Evolutionary conservation across 2,113 vertebrate genomes (phyloP).

Genomic region (Aphyosemion australe): DNA sequence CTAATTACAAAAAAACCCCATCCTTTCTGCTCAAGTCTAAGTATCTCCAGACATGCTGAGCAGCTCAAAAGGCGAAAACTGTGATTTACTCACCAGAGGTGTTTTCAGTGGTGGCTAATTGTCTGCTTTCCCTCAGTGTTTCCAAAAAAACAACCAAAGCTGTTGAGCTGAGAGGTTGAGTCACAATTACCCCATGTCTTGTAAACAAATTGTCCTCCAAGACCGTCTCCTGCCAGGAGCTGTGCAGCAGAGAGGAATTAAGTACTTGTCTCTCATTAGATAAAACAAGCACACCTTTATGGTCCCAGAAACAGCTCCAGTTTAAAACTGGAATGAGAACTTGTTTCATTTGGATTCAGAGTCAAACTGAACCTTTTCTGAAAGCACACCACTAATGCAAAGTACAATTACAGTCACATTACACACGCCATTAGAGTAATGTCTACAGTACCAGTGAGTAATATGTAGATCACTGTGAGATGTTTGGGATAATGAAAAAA

Average conservation of each 20-base stretch:
- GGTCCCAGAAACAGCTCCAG: slow-evolving; percentile 10
- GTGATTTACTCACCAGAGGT: slow-evolving; percentile 25
- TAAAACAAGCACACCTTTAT: slow-evolving; percentile 28
- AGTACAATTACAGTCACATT: not conserved
- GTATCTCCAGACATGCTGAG: slow-evolving; percentile 7
- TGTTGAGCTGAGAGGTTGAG: slow-evolving; percentile 50
- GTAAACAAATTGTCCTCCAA: slow-evolving; percentile 72
- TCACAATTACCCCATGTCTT: slow-evolving; percentile 64
- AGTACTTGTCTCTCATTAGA: slow-evolving; percentile 55
- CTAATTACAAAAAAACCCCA: slow-evolving; percentile 7
- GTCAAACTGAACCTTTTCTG: slow-evolving; percentile 7
- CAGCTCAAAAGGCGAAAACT: slow-evolving; percentile 16
- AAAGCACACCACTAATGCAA: slow-evolving; percentile 4
- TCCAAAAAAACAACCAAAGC: slow-evolving; percentile 38
- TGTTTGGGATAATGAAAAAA: not conserved
- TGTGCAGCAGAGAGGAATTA: slow-evolving; percentile 47
- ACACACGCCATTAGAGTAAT: slow-evolving; percentile 6
- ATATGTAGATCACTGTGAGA: not conserved
- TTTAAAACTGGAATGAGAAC: slow-evolving; percentile 30
- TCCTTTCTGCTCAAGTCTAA: not conserved
- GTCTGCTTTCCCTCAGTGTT: slow-evolving; percentile 44
- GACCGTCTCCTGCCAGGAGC: slow-evolving; percentile 58
- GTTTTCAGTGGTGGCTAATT: slow-evolving; percentile 56
- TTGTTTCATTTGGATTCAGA: slow-evolving; percentile 27
- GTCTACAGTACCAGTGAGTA: not conserved